Conservation (phyloP, 2,797 vertebrate genomes). For the Tolypeutes matacus region DNA sequence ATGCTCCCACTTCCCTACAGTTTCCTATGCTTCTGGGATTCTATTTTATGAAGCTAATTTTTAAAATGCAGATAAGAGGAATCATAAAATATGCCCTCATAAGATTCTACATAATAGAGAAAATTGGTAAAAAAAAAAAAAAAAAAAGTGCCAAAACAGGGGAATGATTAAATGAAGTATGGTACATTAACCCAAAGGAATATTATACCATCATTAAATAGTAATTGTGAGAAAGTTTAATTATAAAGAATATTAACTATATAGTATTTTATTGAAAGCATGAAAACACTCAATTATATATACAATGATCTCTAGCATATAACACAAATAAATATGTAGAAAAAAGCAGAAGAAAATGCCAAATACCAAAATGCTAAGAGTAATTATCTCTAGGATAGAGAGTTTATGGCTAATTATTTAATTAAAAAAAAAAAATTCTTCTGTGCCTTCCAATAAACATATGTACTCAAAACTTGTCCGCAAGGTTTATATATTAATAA, state of each 20-base stretch:
- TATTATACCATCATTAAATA: neutral
- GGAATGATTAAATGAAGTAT: neutral
- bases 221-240: conserved; percentile 19
- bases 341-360: neutral
- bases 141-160: neutral
- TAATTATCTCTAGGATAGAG: neutral
- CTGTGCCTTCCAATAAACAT: neutral
- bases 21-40: neutral
- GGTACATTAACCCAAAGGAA: neutral
- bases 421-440: neutral
- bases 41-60: neutral
- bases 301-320: neutral
- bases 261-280: neutral
- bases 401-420: neutral
- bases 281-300: neutral
- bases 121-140: neutral
- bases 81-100: neutral
- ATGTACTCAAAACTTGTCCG: neutral
- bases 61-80: neutral
- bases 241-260: conserved; percentile 21
- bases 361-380: neutral
- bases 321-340: neutral
- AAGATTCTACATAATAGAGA: neutral
- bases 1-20: neutral
- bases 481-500: neutral